Evolutionary conservation across 2,113 vertebrate genomes (phyloP).

Genomic region (Cathartes aura): DNA sequence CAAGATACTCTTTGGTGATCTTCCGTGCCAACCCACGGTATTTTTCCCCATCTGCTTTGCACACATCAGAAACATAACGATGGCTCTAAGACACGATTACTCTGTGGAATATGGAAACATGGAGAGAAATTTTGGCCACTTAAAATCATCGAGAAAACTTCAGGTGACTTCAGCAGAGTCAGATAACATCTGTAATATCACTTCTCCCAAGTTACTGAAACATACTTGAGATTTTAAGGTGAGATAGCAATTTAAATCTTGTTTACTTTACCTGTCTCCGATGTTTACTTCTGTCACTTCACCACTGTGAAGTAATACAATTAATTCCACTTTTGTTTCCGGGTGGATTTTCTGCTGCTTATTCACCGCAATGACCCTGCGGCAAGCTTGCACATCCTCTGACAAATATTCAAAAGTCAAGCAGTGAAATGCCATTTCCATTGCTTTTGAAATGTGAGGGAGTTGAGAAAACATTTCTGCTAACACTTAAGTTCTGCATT

Average conservation of each 20-base stretch:
- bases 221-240: neutral
- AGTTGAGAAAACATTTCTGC: neutral
- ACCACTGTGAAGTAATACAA: neutral
- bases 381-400: too few species aligned
- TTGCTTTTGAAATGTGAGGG: neutral
- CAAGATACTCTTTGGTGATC: too few species aligned
- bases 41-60: neutral
- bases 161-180: neutral
- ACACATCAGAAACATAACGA: neutral
- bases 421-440: neutral
- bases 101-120: neutral
- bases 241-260: neutral
- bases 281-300: neutral
- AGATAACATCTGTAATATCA: too few species aligned
- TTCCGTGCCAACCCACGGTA: neutral
- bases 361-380: neutral
- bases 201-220: neutral
- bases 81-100: neutral
- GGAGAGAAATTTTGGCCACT: neutral
- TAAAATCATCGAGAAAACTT: neutral
- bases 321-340: neutral
- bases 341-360: neutral
- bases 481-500: neutral
- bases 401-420: neutral
- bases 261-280: too few species aligned